These are phyloP conservation scores for Zeuzera pyrina DNA, from an alignment of 2,888 invertebrate genomes.

Conservation along the genomic window DNA sequence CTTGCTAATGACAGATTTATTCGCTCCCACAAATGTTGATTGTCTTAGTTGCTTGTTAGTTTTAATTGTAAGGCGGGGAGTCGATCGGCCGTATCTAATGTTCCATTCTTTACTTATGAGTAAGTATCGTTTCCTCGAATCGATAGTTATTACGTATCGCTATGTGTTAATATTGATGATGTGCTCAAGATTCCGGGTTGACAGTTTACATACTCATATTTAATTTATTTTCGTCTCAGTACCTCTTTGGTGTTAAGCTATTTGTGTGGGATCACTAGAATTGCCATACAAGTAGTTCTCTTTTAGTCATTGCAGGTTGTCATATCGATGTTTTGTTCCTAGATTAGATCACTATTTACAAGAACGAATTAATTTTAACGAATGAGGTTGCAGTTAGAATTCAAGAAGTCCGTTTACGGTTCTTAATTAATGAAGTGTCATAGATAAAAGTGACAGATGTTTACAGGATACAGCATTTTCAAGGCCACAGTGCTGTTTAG, in stretches of 20 bases:
- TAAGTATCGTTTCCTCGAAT: constrained; percentile 44
- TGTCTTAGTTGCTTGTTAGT: too few species aligned
- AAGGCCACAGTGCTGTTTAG: too few species aligned
- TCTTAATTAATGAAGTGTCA: too few species aligned
- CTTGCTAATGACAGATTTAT: constrained; percentile 55
- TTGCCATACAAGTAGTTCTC: constrained; percentile 24
- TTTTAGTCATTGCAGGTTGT: constrained; percentile 20
- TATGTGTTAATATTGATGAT: constrained; percentile 34
- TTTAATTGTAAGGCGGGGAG: constrained; percentile 16
- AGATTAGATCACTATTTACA: constrained; percentile 29
- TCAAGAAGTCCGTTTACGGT: constrained; percentile 7
- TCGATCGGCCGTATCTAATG: constrained; percentile 28
- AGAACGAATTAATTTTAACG: constrained; percentile 21
- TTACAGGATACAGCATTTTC: too few species aligned
- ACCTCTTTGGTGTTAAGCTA: background rate
- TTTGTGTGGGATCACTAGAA: constrained; percentile 1
- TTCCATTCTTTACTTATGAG: constrained; percentile 33
- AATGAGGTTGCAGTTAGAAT: background rate
- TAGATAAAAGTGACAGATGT: too few species aligned
- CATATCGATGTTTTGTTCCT: constrained; percentile 23
- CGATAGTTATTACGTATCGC: constrained; percentile 21
- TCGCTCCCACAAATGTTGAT: constrained; percentile 40
- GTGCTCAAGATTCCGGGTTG: constrained; percentile 33
- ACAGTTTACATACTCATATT: constrained; percentile 19
- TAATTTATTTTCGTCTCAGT: too few species aligned